phyloP scores from a whole-genome alignment of 2,888 invertebrate species.

The Physocephala rufipes region DNA sequence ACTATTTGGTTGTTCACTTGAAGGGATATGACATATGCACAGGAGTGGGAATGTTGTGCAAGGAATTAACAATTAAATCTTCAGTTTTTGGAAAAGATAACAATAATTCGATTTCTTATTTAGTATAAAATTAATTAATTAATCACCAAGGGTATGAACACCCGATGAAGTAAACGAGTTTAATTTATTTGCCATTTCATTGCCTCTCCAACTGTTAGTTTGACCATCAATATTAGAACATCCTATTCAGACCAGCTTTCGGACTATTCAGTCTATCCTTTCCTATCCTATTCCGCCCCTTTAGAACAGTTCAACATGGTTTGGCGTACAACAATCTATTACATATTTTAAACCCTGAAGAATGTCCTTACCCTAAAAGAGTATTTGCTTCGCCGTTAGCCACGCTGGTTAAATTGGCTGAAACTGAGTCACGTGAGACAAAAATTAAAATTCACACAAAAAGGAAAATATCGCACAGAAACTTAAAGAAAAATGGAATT shows the following conservation, averaged over 20 bases:
- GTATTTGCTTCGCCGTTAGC: constrained; percentile 44
- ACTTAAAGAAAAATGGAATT: constrained; percentile 15
- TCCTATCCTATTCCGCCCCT: neutral
- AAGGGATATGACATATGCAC: no score
- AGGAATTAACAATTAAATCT: no score
- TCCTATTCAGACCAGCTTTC: neutral
- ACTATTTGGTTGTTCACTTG: no score
- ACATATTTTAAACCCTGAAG: neutral
- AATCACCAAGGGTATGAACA: no score
- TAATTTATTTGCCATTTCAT: no score
- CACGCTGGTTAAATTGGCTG: constrained; percentile 35
- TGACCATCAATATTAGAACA: neutral
- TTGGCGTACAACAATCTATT: neutral
- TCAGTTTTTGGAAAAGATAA: no score
- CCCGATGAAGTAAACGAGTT: no score
- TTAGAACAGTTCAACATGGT: neutral
- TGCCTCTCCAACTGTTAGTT: neutral
- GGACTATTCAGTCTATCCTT: neutral
- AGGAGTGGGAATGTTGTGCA: no score
- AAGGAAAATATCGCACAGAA: neutral
- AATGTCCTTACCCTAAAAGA: constrained; percentile 36
- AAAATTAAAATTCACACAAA: neutral
- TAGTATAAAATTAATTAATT: no score
- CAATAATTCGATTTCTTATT: no score
- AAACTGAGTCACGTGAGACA: constrained; percentile 30